Percentiles rank a stretch among this genome's conserved stretches.
Evolutionary conservation across 2,113 vertebrate species (phyloP).

Genomic region (Antechinus flavipes): DNA sequence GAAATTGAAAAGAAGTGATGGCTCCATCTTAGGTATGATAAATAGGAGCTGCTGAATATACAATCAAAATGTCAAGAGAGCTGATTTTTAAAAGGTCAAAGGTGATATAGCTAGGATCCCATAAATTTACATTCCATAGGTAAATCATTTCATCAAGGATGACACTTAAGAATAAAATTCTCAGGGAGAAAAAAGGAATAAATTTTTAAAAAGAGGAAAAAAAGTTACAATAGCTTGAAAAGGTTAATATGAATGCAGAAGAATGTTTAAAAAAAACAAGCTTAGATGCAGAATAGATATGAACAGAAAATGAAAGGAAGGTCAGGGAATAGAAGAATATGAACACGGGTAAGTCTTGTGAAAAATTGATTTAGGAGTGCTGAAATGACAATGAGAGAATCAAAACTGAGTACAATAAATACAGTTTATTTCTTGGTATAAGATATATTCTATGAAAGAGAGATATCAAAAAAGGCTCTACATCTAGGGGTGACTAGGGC

Average conservation of each 20-base stretch:
- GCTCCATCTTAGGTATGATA: rapidly evolving
- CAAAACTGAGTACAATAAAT: not conserved
- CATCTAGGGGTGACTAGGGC: not conserved
- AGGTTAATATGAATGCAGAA: not conserved
- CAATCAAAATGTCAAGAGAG: not conserved
- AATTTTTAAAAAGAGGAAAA: not conserved
- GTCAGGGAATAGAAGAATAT: not conserved
- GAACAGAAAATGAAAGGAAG: not conserved
- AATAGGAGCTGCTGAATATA: not conserved
- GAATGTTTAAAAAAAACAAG: not conserved
- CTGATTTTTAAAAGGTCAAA: not conserved
- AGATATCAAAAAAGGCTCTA: not conserved
- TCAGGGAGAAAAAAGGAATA: not conserved
- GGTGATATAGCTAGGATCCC: not conserved
- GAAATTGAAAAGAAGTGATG: not conserved
- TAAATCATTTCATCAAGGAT: not conserved
- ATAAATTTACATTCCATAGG: not conserved
- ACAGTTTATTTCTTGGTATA: not conserved
- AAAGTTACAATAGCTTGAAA: not conserved
- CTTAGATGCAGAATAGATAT: not conserved
- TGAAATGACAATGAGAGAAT: not conserved
- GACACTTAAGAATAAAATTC: not conserved
- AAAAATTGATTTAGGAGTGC: not conserved
- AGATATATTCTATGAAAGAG: not conserved
- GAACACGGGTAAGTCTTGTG: not conserved